Conservation (phyloP, 2,113 vertebrate species). For the Seriola aureovittata region DNA sequence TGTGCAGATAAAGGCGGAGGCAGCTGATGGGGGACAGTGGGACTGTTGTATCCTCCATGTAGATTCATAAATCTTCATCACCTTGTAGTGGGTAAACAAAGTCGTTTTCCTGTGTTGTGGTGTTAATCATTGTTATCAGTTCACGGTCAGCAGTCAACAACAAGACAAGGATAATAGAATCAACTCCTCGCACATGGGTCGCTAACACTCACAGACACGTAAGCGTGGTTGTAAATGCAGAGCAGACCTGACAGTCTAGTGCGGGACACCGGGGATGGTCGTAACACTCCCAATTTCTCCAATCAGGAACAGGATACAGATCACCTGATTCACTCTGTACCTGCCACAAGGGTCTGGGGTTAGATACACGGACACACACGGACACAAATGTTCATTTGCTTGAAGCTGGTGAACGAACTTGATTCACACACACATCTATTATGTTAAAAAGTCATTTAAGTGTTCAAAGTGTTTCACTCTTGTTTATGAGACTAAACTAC, state of each 20-base stretch:
- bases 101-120: constrained; percentile 27
- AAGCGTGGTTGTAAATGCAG: constrained; percentile 39
- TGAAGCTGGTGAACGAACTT: too few relatives aligned
- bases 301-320: too few relatives aligned
- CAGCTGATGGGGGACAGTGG: constrained; percentile 21
- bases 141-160: constrained; percentile 29
- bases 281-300: too few relatives aligned
- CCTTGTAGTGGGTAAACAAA: constrained; percentile 56
- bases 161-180: constrained; percentile 35
- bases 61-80: constrained; percentile 54
- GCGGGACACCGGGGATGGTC: too few relatives aligned
- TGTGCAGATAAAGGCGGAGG: not conserved
- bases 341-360: too few relatives aligned
- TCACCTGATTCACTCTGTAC: too few relatives aligned
- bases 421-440: too few relatives aligned
- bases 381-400: too few relatives aligned
- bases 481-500: too few relatives aligned
- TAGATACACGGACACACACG: too few relatives aligned
- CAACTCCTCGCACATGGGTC: constrained; percentile 23
- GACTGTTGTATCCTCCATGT: constrained; percentile 18
- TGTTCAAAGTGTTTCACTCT: too few relatives aligned
- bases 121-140: constrained; percentile 54
- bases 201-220: constrained; percentile 26
- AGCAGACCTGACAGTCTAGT: constrained; percentile 24
- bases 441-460: too few relatives aligned